Percentiles rank a stretch among this genome's conserved stretches.
Evolutionary conservation across 2,113 vertebrate genomes (phyloP).

Genomic region (Chinchilla lanigera): DNA sequence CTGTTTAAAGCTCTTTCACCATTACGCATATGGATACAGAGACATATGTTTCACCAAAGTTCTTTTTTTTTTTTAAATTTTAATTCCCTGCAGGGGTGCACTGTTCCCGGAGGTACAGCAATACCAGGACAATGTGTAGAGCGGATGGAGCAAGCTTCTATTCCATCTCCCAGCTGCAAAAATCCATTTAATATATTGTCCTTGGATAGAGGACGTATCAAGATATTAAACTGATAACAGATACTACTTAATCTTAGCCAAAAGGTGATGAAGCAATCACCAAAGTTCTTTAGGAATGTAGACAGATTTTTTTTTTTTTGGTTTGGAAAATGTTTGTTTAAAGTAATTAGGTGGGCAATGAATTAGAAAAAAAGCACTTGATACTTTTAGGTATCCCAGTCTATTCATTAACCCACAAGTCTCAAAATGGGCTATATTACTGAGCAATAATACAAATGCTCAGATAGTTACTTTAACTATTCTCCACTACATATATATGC

Average conservation of each 20-base stretch:
- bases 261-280: no score
- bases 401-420: not conserved
- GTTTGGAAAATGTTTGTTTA: not conserved
- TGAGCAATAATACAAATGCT: not conserved
- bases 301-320: not conserved
- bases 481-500: not conserved
- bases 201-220: no score
- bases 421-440: not conserved
- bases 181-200: no score
- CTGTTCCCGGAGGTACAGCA: no score
- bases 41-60: not conserved
- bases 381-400: no score
- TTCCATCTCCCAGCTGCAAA: no score
- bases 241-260: no score
- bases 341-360: not conserved
- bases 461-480: not conserved
- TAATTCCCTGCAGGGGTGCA: no score
- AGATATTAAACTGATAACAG: no score
- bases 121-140: no score
- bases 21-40: constrained; percentile 28
- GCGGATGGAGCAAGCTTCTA: no score
- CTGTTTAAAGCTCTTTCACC: constrained; percentile 41
- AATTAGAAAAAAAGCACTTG: not conserved
- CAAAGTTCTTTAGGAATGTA: not conserved
- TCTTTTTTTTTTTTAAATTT: not conserved